Conservation (phyloP, 1,140 invertebrate species). For the Papilio aristodemus region DNA sequence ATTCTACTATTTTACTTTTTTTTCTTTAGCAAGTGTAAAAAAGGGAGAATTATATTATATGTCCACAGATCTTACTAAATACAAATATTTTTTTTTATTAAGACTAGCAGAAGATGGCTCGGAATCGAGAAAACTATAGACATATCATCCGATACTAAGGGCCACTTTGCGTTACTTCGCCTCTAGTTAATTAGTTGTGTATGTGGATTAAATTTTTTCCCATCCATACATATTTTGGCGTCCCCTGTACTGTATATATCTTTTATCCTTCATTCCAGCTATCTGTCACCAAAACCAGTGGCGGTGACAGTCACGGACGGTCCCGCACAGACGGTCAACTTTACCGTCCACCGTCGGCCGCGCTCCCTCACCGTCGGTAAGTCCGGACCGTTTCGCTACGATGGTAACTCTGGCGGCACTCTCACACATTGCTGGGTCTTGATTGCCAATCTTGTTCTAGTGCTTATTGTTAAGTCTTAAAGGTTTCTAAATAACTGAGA, state of each 20-base stretch:
- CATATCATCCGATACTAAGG: too few species aligned
- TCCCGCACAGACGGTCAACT: constrained; percentile 39
- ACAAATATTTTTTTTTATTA: not conserved
- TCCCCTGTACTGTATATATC: not conserved
- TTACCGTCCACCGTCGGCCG: constrained; percentile 49
- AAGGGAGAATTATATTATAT: too few species aligned
- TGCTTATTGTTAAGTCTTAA: constrained; percentile 48
- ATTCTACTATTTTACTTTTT: too few species aligned
- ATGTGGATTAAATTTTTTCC: too few species aligned
- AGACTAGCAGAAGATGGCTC: too few species aligned
- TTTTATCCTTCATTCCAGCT: constrained; percentile 43
- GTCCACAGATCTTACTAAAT: too few species aligned
- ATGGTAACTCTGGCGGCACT: constrained; percentile 53
- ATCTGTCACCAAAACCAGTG: constrained; percentile 36
- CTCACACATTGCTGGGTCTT: constrained; percentile 52
- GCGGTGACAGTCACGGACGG: constrained; percentile 41
- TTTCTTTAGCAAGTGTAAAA: too few species aligned
- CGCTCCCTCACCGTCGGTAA: constrained; percentile 58
- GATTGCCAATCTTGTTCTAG: constrained; percentile 47
- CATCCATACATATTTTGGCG: too few species aligned
- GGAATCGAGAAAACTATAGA: too few species aligned
- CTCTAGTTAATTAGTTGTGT: too few species aligned
- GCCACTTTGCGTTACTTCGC: too few species aligned
- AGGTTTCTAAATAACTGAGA: not conserved
- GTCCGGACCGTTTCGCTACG: constrained; percentile 44